These are phyloP conservation scores for Therioaphis trifolii DNA, from an alignment of 2,888 invertebrate species.

Conservation along the genomic window DNA sequence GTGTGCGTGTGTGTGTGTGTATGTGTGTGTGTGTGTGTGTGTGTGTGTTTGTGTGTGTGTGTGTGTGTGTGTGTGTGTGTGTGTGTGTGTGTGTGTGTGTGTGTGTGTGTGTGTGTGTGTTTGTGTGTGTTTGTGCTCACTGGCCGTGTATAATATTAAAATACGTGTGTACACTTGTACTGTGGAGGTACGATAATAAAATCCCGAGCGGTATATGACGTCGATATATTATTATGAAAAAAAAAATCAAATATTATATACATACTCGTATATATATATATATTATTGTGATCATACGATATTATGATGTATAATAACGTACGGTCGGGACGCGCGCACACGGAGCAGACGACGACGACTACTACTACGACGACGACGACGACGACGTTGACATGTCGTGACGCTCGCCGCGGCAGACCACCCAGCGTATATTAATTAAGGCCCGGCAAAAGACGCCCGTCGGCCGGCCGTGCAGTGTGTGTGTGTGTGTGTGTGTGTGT, in stretches of 20 bases:
- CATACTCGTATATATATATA: not conserved
- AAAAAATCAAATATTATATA: not conserved
- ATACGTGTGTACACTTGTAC: not conserved
- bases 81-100: too few species aligned
- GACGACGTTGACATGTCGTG: slow-evolving; percentile 61
- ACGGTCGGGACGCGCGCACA: not conserved
- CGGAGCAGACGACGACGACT: not conserved
- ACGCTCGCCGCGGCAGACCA: slow-evolving; percentile 53
- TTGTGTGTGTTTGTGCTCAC: too few species aligned
- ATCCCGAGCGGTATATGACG: too few species aligned
- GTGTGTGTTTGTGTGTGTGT: too few species aligned
- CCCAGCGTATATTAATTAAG: slow-evolving; percentile 59
- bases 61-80: too few species aligned
- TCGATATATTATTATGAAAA: too few species aligned
- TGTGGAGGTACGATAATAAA: too few species aligned
- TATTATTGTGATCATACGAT: not conserved
- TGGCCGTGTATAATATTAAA: not conserved
- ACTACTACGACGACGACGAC: too few species aligned
- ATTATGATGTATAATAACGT: not conserved
- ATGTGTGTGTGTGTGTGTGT: too few species aligned
- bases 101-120: too few species aligned
- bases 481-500: too few species aligned
- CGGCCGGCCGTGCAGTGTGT: too few species aligned
- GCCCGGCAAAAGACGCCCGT: slow-evolving; percentile 44
- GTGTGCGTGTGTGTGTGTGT: not conserved